Evolutionary conservation across 2,113 vertebrate species (phyloP).

Genomic region (Thamnophis sirtalis): DNA sequence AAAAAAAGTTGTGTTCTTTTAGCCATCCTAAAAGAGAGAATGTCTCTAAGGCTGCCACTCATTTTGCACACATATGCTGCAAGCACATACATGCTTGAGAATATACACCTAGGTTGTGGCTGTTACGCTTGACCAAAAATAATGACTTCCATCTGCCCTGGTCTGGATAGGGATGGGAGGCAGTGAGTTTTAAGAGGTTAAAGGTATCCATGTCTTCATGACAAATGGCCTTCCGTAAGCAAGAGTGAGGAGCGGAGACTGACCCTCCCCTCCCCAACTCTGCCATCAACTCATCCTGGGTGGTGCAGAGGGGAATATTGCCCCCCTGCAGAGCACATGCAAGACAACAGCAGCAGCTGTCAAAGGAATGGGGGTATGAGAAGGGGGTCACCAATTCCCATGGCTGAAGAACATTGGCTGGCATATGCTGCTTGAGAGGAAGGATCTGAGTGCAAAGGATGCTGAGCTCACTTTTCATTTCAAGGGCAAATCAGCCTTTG

Average conservation of each 20-base stretch:
- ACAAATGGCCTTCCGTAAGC: constrained; percentile 58
- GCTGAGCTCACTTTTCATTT: accelerated
- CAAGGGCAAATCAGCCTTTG: not conserved
- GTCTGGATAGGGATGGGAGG: not conserved
- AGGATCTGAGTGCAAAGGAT: accelerated
- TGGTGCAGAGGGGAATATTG: constrained; percentile 71
- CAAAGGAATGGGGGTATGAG: not conserved
- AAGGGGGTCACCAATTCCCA: not conserved
- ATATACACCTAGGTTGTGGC: not conserved
- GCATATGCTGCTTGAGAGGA: not conserved
- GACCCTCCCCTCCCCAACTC: constrained; percentile 43
- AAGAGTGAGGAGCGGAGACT: constrained; percentile 39
- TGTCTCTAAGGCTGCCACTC: not conserved
- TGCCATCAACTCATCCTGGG: constrained; percentile 59
- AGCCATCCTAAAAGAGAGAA: not conserved
- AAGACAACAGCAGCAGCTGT: constrained; percentile 82
- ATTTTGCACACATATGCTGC: not conserved
- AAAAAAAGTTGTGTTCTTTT: not conserved
- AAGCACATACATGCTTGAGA: not conserved
- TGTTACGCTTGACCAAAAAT: constrained; percentile 13
- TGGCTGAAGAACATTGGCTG: not conserved
- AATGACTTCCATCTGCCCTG: constrained; percentile 13
- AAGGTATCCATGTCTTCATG: constrained; percentile 58
- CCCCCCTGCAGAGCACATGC: constrained; percentile 63
- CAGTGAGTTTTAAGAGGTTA: constrained; percentile 62